Evolutionary conservation across 1,140 invertebrate genomes (phyloP).

Genomic region (Arctopsyche grandis): DNA sequence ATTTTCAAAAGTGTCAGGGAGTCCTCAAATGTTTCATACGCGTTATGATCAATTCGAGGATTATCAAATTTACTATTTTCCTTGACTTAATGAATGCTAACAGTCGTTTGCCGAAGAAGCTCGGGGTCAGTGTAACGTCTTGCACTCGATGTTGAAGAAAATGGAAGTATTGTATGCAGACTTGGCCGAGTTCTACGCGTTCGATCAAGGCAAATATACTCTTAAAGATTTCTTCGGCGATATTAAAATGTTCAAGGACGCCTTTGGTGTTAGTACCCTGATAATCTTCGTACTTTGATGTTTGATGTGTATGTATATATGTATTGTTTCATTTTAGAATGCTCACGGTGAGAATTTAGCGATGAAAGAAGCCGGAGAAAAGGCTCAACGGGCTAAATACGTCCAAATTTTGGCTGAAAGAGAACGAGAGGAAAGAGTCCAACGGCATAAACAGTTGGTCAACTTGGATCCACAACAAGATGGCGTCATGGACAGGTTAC

Average conservation of each 20-base stretch:
- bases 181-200: constrained; percentile 90
- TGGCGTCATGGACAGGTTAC: constrained; percentile 92
- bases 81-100: constrained; percentile 43
- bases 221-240: constrained; percentile 97
- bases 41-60: too few relatives aligned
- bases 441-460: constrained; percentile 85
- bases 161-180: constrained; percentile 89
- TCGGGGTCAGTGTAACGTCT: constrained; percentile 84
- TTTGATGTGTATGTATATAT: constrained; percentile 4
- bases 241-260: constrained; percentile 94
- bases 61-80: constrained; percentile 39
- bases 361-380: constrained; percentile 86
- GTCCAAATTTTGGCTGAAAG: constrained; percentile 86
- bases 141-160: constrained; percentile 94
- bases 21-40: too few relatives aligned
- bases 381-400: constrained; percentile 84
- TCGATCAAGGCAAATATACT: constrained; percentile 93
- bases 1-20: too few relatives aligned
- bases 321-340: constrained; percentile 69
- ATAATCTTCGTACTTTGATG: too few relatives aligned
- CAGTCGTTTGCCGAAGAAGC: constrained; percentile 82
- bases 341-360: constrained; percentile 88
- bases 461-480: constrained; percentile 94
- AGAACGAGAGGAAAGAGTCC: constrained; percentile 82
- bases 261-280: constrained; percentile 81